Evolutionary conservation across 2,888 invertebrate species (phyloP), one percentile per base, ranked within the genome.

Genomic region (Caenorhabditis sp.): DNA sequence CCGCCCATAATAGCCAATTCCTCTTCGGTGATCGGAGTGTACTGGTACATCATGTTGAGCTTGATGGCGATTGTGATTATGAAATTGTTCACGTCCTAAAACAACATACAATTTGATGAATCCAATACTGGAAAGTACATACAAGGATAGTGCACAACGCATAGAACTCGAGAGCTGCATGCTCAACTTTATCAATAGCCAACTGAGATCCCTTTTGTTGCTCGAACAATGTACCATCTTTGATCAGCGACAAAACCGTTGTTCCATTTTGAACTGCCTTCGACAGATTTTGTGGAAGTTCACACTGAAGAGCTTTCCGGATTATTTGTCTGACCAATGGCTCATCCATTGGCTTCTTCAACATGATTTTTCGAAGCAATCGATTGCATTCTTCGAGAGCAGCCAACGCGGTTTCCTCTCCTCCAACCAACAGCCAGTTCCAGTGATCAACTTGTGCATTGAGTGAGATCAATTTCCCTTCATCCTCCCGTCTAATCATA

Each of bases 351-450:
- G 72, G 58, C 6, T 10, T 26, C 3, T 10, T 24, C 8, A 72
- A 22, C 54, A 84, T 49, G 1, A 68, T 59, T 63, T 76, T 80
- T 19, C 84, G 70, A 56, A 84, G 47, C 35, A 84, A n/a, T 24
- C 84, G 41, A 41, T 84, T 84, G 54, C 72, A 64, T 66, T 84
- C 84, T 51, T 84, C 84, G 28, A 84, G 61, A 31, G 84, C 84
- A 10, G 80, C 58, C n/a, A 84, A 41, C 16, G 76, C 72, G 6
- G 84, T 84, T 59, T 80, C 80, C 16, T 76, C 76, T 35, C 80
- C 76, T 2, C 84, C 84, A 5, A 84, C 31, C 5, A 84, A 70
- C 4, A 84, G 49, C 84, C 84, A 84, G 16, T 80, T 58, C 84
- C 84, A 84, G 7, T 84, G 80, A 31, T 75, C 80, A 24, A 84